phyloP scores from a whole-genome alignment of 2,113 vertebrate genomes.

The Puffinus mauretanicus region DNA sequence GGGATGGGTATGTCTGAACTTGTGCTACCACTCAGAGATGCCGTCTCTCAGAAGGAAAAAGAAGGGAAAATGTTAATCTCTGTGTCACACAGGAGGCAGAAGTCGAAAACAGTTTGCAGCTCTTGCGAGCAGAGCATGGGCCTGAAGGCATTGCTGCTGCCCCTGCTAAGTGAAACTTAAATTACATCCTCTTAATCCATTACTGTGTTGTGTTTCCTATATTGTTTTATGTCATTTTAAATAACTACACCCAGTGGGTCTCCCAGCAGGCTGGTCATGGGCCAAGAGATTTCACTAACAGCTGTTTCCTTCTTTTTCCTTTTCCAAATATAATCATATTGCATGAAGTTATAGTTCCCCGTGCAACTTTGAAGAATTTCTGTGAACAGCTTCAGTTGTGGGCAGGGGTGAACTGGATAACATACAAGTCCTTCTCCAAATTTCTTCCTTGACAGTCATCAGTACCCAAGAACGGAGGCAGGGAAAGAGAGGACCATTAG shows the following conservation, averaged over 20 bases:
- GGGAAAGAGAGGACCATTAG: background rate
- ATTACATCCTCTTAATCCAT: background rate
- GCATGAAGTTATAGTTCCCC: background rate
- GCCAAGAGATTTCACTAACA: background rate
- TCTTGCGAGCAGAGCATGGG: background rate
- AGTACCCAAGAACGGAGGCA: background rate
- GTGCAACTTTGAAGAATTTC: background rate
- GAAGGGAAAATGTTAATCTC: background rate
- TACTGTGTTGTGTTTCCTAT: background rate
- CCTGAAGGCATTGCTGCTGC: background rate
- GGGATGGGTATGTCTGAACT: background rate
- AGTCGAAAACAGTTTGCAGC: background rate
- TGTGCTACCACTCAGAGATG: background rate
- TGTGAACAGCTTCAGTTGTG: background rate
- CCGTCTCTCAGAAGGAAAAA: background rate
- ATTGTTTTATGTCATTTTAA: background rate
- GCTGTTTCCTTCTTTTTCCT: background rate
- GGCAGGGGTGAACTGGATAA: background rate
- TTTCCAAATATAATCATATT: background rate
- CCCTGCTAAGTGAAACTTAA: background rate
- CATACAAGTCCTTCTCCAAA: background rate
- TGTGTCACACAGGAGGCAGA: background rate
- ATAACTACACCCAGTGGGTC: background rate
- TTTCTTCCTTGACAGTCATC: background rate
- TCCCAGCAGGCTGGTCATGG: background rate